Percentiles rank a stretch among this genome's conserved stretches.
phyloP scores from a whole-genome alignment of 2,113 vertebrate species.

The Sinosuthora webbiana region DNA sequence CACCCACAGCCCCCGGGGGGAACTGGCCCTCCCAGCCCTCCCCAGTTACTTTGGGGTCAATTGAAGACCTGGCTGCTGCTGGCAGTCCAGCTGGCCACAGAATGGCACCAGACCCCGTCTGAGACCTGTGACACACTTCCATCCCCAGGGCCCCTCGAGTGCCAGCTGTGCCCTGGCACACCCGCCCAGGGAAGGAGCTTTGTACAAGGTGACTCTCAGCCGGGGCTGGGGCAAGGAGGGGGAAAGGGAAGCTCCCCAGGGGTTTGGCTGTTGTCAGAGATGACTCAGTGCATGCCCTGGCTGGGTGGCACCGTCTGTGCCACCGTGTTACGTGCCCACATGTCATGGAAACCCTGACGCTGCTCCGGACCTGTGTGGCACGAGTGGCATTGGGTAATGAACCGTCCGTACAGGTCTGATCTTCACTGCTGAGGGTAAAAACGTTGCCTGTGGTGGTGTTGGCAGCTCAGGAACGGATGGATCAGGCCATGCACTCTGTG shows the following conservation, averaged over 20 bases:
- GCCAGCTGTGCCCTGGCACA: background rate
- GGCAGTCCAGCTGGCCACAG: background rate
- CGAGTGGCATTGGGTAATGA: background rate
- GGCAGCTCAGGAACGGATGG: background rate
- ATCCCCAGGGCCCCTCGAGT: background rate
- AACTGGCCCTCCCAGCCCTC: background rate
- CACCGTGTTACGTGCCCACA: accelerated
- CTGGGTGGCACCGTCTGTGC: background rate
- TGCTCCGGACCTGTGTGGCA: accelerated
- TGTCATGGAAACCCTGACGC: slow-evolving; percentile 6
- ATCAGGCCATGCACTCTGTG: background rate
- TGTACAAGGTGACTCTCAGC: background rate
- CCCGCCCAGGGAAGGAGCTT: background rate
- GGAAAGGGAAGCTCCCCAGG: background rate
- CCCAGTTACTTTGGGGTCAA: background rate
- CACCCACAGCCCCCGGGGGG: background rate
- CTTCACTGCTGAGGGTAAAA: background rate
- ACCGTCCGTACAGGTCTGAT: accelerated
- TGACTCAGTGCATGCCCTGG: background rate
- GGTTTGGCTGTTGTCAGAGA: background rate
- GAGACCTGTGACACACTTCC: background rate
- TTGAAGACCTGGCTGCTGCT: background rate
- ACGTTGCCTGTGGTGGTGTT: accelerated
- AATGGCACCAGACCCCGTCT: background rate
- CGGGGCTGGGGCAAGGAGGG: accelerated